Evolutionary conservation across 2,888 invertebrate species (phyloP).

Genomic region (Ctena decussata): DNA sequence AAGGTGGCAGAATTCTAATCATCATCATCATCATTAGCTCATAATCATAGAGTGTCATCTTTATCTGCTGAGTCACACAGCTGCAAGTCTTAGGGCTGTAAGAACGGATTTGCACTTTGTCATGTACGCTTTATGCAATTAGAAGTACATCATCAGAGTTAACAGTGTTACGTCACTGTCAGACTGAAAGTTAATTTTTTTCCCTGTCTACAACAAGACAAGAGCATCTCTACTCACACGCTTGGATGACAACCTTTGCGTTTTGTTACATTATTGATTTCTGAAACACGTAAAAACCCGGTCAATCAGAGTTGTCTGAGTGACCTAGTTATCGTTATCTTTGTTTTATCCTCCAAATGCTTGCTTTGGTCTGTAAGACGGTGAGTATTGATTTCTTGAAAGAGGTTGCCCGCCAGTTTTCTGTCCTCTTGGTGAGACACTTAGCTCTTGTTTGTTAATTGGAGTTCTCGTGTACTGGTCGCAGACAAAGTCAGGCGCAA

Average conservation of each 20-base stretch:
- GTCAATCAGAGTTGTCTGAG: neutral
- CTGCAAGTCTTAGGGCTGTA: no score
- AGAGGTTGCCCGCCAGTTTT: neutral
- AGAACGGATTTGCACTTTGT: no score
- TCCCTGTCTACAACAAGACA: neutral
- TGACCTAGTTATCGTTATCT: slow-evolving; percentile 12
- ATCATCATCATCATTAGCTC: no score
- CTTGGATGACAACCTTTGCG: neutral
- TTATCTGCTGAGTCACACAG: no score
- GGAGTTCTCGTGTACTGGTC: neutral
- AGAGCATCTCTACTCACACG: neutral
- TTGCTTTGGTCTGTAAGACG: neutral
- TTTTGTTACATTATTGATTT: neutral
- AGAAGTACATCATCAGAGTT: no score
- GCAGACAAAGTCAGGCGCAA: neutral
- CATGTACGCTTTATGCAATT: no score
- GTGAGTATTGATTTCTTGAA: neutral
- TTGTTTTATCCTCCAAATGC: slow-evolving; percentile 2
- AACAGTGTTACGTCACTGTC: no score
- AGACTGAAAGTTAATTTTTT: neutral
- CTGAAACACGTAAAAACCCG: slow-evolving; percentile 2
- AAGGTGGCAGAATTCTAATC: no score
- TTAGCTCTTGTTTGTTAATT: neutral
- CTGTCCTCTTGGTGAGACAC: neutral
- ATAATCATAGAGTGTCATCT: no score